Conservation (phyloP, 2,113 vertebrate genomes). For the Semnopithecus entellus region DNA sequence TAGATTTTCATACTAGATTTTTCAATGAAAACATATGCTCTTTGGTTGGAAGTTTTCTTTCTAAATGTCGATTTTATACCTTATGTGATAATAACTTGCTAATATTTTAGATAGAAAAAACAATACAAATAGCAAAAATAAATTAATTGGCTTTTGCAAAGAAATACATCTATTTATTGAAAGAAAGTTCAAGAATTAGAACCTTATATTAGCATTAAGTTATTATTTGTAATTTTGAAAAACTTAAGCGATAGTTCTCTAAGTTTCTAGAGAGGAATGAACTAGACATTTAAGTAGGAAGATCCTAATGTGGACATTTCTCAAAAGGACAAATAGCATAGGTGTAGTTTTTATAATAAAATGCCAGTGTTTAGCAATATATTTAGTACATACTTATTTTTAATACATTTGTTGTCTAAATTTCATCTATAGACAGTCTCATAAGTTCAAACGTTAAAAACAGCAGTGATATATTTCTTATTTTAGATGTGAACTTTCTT, state of each 20-base stretch:
- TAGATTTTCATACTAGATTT: not conserved
- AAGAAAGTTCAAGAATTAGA: not conserved
- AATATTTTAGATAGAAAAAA: conserved; percentile 39
- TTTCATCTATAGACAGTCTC: not conserved
- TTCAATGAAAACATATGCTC: conserved; percentile 39
- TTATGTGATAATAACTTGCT: conserved; percentile 31
- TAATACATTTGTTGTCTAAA: conserved; percentile 5
- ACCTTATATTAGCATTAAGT: not conserved
- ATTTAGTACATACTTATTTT: not conserved
- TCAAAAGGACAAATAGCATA: conserved; percentile 45
- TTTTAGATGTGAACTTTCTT: not conserved
- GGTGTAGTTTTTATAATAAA: conserved; percentile 51
- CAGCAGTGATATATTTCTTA: not conserved
- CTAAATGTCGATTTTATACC: conserved; percentile 22
- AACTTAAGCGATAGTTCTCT: not conserved
- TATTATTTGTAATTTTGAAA: conserved; percentile 58
- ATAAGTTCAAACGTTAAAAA: not conserved
- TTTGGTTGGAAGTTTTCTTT: conserved; percentile 59
- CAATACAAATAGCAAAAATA: not conserved
- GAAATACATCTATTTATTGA: not conserved
- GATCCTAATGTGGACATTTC: conserved; percentile 49
- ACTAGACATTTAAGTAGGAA: conserved; percentile 18
- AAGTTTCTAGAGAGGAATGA: not conserved
- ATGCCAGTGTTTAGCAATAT: not conserved
- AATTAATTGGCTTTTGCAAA: conserved; percentile 42